Evolutionary conservation across 2,113 vertebrate species (phyloP).

Genomic region (Phyllostomus discolor): DNA sequence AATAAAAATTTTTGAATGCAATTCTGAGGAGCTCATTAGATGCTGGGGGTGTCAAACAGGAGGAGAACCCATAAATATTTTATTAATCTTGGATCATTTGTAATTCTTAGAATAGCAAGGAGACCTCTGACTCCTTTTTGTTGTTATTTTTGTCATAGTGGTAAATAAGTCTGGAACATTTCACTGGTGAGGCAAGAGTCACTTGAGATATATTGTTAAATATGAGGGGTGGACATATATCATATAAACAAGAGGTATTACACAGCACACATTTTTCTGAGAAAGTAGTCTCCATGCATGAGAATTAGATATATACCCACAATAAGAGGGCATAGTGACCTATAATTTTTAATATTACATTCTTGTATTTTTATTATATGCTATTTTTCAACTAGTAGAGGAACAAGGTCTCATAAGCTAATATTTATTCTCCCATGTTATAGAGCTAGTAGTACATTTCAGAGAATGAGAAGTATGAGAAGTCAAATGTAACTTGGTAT

Average conservation of each 20-base stretch:
- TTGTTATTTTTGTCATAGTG: conserved; percentile 21
- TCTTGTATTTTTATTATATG: conserved; percentile 76
- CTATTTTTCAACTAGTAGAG: conserved; percentile 75
- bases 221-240: conserved; percentile 59
- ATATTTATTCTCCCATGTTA: conserved; percentile 80
- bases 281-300: conserved; percentile 53
- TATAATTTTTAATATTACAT: conserved; percentile 78
- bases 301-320: conserved; percentile 72
- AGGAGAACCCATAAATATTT: background rate
- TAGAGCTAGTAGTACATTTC: conserved; percentile 43
- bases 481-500: conserved; percentile 72
- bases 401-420: conserved; percentile 76
- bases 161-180: conserved; percentile 63
- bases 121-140: background rate
- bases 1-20: conserved; percentile 20
- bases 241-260: conserved; percentile 53
- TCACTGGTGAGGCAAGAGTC: conserved; percentile 45
- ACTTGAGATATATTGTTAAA: conserved; percentile 66
- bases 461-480: conserved; percentile 69
- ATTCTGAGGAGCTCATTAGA: background rate
- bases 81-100: background rate
- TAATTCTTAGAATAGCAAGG: conserved; percentile 43
- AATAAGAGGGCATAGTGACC: conserved; percentile 66
- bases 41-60: background rate
- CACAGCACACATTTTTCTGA: conserved; percentile 55